Evolutionary conservation across 2,797 vertebrate species (phyloP).

Genomic region (Halcyon smyrnensis): DNA sequence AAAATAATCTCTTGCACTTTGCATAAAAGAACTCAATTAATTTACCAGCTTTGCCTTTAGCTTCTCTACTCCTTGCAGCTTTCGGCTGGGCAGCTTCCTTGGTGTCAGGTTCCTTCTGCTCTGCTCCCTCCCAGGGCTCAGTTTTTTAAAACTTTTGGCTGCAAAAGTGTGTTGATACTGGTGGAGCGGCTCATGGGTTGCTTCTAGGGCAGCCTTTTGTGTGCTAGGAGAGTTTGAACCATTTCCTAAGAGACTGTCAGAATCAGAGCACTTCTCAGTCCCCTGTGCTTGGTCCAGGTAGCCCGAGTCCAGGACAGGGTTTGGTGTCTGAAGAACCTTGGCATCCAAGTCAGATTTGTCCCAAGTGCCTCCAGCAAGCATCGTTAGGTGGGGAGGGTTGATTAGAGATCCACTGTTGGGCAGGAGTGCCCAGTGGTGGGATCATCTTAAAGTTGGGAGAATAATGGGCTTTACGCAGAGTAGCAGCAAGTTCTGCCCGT

Average conservation of each 20-base stretch:
- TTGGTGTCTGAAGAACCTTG: not conserved
- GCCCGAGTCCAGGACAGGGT: not conserved
- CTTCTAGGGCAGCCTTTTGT: not conserved
- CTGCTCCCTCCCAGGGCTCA: conserved; percentile 6
- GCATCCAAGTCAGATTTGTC: not conserved
- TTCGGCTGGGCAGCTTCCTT: not conserved
- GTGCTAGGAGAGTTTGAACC: not conserved
- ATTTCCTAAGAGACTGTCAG: not conserved
- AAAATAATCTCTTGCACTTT: conserved; percentile 17
- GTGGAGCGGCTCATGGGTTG: not conserved
- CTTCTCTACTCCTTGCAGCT: conserved; percentile 8
- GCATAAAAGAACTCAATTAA: conserved; percentile 21
- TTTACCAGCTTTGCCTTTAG: conserved; percentile 17
- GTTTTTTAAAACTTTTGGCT: conserved; percentile 11
- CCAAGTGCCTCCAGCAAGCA: not conserved
- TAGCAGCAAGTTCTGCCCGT: not conserved
- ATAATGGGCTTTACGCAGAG: not conserved
- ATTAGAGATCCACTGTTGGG: not conserved
- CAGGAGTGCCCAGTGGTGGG: not conserved
- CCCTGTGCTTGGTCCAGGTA: not conserved
- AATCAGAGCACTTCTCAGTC: not conserved
- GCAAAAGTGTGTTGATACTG: not conserved
- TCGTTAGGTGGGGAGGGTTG: fast-evolving
- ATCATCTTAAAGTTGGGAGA: not conserved
- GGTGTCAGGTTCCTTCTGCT: not conserved